Evolutionary conservation across 23 tunicate species (phyloP), one percentile per base, ranked within the genome.

Genomic region (Ascidia mentula): DNA sequence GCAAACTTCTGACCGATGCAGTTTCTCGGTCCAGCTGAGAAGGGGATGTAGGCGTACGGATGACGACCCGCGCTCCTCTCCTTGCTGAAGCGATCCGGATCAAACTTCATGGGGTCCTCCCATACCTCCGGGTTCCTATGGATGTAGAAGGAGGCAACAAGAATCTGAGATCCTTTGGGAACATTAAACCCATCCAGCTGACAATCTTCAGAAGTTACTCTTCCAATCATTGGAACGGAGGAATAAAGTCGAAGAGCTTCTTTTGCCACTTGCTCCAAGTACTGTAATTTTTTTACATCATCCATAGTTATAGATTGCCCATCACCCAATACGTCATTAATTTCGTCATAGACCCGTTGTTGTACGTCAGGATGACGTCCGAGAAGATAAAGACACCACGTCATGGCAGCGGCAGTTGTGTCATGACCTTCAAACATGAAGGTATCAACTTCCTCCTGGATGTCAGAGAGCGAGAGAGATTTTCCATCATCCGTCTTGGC

Each of bases 331-430:
- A 96, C 97, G 22, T 39, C 46, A 59, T 84, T 90, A 0, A 96
- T 6, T 84, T 96, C 99, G 15, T 87, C 90, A 32, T 96, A 94
- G 8, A 85, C 31, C 26, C 82, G 90, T 81, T 46, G 36, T 79
- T 87, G 94, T 0, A 96, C 80, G 32, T 80, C 85, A 26, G 94
- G 97, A 35, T 91, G 88, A 22, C 78, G 46, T 59, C 88, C 97
- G 34, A 96, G 80, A 40, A 87, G 65, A 32, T 85, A 89, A 37
- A 94, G 69, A 4, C 94, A 88, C 99, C 99, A 96, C 2, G 90
- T 80, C 97, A 96, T 96, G 4, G 97, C 97, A 30, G 99, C 99
- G 9, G 99, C 99, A 22, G 99, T 96, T 8, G 99, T 96, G 87
- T 91, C 99, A 53, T 91, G 97, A 6, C 97, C 95, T 79, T 96